phyloP scores from a whole-genome alignment of 2,888 invertebrate species.

The Sipha maydis region DNA sequence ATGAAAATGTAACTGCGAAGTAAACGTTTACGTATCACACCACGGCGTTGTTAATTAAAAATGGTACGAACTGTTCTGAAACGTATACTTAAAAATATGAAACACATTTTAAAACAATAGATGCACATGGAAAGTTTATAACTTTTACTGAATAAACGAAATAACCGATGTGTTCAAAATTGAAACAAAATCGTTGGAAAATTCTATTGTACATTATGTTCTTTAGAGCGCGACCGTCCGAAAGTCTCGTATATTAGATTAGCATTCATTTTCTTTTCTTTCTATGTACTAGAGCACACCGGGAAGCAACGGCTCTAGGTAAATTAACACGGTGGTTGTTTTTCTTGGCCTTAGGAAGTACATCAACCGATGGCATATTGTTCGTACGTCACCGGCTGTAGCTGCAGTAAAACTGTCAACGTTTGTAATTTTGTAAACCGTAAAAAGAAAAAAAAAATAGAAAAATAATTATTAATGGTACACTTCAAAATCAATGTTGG shows the following conservation, averaged over 20 bases:
- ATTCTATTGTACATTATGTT: background rate
- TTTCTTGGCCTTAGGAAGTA: background rate
- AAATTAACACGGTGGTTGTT: conserved; percentile 16
- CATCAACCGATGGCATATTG: conserved; percentile 8
- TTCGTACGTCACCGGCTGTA: background rate
- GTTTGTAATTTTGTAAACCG: background rate
- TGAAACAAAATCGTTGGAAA: conserved; percentile 17
- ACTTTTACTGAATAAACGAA: background rate
- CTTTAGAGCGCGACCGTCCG: conserved; percentile 24
- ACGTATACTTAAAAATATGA: background rate
- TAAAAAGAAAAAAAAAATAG: conserved; percentile 1
- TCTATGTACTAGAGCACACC: background rate
- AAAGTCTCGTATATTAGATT: conserved; percentile 30
- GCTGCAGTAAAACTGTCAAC: background rate
- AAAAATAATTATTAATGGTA: background rate
- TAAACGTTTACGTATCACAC: background rate
- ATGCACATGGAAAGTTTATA: background rate
- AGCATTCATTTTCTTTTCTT: conserved; percentile 24
- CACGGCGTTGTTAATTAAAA: background rate
- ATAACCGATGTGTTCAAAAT: background rate
- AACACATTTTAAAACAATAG: background rate
- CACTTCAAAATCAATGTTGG: background rate
- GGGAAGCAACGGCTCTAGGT: background rate
- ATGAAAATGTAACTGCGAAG: background rate
- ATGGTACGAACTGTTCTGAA: background rate